phyloP scores from a whole-genome alignment of 2,888 invertebrate genomes.

The Leucophora obtusa region DNA sequence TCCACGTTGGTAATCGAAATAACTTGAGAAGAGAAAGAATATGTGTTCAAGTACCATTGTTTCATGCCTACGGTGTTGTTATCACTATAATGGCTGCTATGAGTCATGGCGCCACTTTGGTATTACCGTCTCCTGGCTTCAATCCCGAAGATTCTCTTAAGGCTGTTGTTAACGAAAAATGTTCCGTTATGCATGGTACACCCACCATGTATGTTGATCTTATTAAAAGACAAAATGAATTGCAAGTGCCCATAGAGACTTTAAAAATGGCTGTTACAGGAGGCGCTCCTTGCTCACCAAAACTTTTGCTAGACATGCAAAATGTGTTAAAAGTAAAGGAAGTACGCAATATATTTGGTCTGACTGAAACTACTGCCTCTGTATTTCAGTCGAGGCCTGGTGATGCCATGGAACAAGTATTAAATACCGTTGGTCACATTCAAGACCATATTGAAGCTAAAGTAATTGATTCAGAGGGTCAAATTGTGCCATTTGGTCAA shows the following conservation, averaged over 20 bases:
- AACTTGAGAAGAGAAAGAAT: conserved; percentile 78
- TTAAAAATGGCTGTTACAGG: conserved; percentile 83
- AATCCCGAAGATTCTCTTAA: conserved; percentile 82
- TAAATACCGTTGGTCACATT: conserved; percentile 81
- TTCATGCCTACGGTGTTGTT: conserved; percentile 89
- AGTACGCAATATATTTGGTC: conserved; percentile 81
- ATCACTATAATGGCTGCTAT: conserved; percentile 82
- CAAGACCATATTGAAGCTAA: conserved; percentile 81
- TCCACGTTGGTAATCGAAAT: conserved; percentile 81
- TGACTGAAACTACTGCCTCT: conserved; percentile 81
- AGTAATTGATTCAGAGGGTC: conserved; percentile 82
- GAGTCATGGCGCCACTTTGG: conserved; percentile 82
- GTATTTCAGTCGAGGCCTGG: conserved; percentile 80
- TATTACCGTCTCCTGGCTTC: conserved; percentile 82
- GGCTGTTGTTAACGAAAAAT: conserved; percentile 85
- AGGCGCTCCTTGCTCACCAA: conserved; percentile 85
- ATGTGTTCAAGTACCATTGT: conserved; percentile 86
- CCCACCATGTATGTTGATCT: conserved; percentile 93
- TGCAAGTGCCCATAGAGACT: conserved; percentile 79
- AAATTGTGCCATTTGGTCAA: conserved; percentile 83
- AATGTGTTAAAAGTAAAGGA: conserved; percentile 78
- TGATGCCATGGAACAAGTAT: conserved; percentile 78
- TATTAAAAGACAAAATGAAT: conserved; percentile 80
- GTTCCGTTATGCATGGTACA: conserved; percentile 86
- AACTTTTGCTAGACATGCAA: conserved; percentile 80